phyloP scores from a whole-genome alignment of 2,888 invertebrate species.

The Aphidoletes aphidimyza region DNA sequence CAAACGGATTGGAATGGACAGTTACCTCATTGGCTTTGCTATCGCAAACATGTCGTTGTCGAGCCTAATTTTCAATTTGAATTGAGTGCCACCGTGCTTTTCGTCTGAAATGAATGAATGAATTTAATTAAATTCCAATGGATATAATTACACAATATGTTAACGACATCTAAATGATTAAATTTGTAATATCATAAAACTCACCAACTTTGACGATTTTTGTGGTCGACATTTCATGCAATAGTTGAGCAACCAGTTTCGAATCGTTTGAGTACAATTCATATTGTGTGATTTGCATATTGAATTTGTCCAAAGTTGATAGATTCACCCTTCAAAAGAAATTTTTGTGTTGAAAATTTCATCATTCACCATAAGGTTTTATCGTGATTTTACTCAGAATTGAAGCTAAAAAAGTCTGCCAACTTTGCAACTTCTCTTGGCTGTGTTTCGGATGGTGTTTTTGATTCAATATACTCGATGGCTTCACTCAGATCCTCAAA shows the following conservation, averaged over 20 bases:
- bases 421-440: not conserved
- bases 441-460: not conserved
- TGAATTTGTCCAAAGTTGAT: slow-evolving; percentile 12
- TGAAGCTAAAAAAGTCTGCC: not conserved
- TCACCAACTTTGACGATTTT: not conserved
- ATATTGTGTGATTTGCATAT: slow-evolving; percentile 2
- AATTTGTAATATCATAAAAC: not conserved
- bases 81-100: slow-evolving; percentile 96
- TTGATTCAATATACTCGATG: not conserved
- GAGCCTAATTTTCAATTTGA: slow-evolving; percentile 95
- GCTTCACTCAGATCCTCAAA: not conserved
- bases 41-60: slow-evolving; percentile 90
- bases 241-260: not conserved
- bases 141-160: not conserved
- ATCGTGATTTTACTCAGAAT: not conserved
- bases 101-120: too few relatives aligned
- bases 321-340: not conserved
- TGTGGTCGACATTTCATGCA: not conserved
- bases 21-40: slow-evolving; percentile 98
- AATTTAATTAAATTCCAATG: too few relatives aligned
- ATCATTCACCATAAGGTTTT: not conserved
- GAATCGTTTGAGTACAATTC: slow-evolving; percentile 21
- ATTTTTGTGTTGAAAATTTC: too few relatives aligned
- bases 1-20: not conserved
- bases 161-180: not conserved